Evolutionary conservation across 2,797 vertebrate species (phyloP).

Genomic region (Amblyopsis hoosieri): DNA sequence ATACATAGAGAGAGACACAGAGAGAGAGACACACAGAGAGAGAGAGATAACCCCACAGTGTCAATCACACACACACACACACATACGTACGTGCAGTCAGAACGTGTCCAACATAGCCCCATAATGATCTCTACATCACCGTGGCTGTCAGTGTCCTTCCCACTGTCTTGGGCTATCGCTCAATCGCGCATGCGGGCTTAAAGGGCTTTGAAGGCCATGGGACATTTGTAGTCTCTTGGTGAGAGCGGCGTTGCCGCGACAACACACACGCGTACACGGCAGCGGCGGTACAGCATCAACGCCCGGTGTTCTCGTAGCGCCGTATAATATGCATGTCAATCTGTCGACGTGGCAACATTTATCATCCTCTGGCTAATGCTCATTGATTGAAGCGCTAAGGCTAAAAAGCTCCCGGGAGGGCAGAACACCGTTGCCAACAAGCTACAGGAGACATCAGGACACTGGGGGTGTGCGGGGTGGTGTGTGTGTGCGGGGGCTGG

Average conservation of each 20-base stretch:
- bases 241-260: constrained; percentile 2
- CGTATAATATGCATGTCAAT: constrained; percentile 62
- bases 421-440: constrained; percentile 35
- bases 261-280: constrained; percentile 14
- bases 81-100: constrained; percentile 44
- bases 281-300: neutral
- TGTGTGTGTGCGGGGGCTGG: neutral
- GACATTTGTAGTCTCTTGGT: constrained; percentile 34
- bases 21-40: neutral
- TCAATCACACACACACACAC: constrained; percentile 49
- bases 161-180: constrained; percentile 45
- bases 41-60: constrained; percentile 39
- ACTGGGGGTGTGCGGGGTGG: constrained; percentile 7
- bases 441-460: constrained; percentile 29
- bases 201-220: constrained; percentile 22
- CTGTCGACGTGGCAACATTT: constrained; percentile 53
- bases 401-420: constrained; percentile 50
- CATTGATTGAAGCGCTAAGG: constrained; percentile 65
- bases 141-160: constrained; percentile 41
- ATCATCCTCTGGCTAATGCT: constrained; percentile 63
- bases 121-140: constrained; percentile 57
- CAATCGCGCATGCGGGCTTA: constrained; percentile 28
- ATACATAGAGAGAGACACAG: too few relatives aligned
- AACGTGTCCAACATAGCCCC: constrained; percentile 31
- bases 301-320: constrained; percentile 31